Base-by-base conservation (phyloP, 2,888 invertebrate genomes). In the Brenthis ino region DNA sequence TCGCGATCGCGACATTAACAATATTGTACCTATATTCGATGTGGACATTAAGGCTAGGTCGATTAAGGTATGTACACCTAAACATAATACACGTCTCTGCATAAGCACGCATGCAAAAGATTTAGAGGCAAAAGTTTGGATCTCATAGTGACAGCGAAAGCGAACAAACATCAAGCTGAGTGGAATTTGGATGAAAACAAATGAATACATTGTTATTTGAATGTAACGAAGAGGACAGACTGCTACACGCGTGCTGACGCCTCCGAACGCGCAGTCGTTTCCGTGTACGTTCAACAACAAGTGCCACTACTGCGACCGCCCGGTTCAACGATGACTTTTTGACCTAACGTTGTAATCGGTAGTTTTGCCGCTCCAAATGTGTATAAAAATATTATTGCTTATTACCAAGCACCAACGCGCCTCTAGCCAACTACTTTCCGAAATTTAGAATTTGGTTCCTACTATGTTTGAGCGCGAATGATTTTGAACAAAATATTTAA, bases 331-430 rank as follows among this genome's bases (percentile, higher is more conserved):
- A 81, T 86, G 89, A 86, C 88, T 87, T 85, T 87, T 87, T 87
- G 88, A 87, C 89, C 87, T 81, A 80, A 82, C 83, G 82, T 79
- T 77, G 60, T 60, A n/a, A 66, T n/a, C 48, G 20, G 58, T 43
- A 43, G 37, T 43, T 53, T 67, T 16, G 85, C 81, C 82, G 86
- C 84, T 85, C 85, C 84, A 82, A 86, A 81, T 82, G 74, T 92
- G 92, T 93, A 92, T 92, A 93, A 93, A 92, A 93, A 92, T 92
- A 93, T 93, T 93, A 92, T 93, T 93, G 93, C 93, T 93, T 82
- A 91, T 91, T 84, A 89, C 87, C 84, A 91, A 93, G 93, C 93
- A 93, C 93, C 93, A 89, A 89, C 88, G 89, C 91, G 89, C 90
- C 88, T 83, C 91, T 91, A 91, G 90, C 89, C 87, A 87, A 85